Evolutionary conservation across 2,113 vertebrate species (phyloP).

Genomic region (Pitta sordida): DNA sequence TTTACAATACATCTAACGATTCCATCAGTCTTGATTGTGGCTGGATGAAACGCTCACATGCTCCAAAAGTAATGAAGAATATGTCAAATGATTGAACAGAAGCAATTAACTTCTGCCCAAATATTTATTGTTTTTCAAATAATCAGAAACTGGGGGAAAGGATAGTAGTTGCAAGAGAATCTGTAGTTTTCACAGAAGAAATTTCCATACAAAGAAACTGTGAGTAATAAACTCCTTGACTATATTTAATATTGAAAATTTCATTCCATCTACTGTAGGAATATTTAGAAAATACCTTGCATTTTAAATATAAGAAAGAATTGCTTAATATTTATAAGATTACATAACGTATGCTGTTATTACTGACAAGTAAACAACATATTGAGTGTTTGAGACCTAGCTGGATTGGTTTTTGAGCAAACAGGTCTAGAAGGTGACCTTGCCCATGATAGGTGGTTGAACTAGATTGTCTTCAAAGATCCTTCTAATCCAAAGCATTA

Average conservation of each 20-base stretch:
- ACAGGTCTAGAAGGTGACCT: background rate
- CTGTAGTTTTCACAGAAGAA: background rate
- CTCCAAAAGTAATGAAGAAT: slow-evolving; percentile 71
- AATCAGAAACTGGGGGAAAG: slow-evolving; percentile 64
- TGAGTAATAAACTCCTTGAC: background rate
- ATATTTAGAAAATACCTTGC: background rate
- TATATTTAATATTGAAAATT: background rate
- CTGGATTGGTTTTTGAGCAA: background rate
- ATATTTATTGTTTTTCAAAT: slow-evolving; percentile 67
- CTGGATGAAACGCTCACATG: slow-evolving; percentile 56
- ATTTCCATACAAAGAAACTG: background rate
- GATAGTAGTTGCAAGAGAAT: slow-evolving; percentile 21
- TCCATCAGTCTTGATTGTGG: slow-evolving; percentile 83
- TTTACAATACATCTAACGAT: slow-evolving; percentile 79
- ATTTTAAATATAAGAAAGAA: background rate
- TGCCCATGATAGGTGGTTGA: background rate
- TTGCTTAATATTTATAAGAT: background rate
- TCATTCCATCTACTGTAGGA: background rate
- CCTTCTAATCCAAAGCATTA: background rate
- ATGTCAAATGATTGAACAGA: slow-evolving; percentile 66
- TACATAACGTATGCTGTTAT: background rate
- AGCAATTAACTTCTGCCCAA: slow-evolving; percentile 69
- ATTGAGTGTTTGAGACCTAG: background rate
- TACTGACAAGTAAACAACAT: background rate
- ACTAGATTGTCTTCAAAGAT: background rate